phyloP scores from a whole-genome alignment of 2,888 invertebrate genomes.

The Agrotis ipsilon region DNA sequence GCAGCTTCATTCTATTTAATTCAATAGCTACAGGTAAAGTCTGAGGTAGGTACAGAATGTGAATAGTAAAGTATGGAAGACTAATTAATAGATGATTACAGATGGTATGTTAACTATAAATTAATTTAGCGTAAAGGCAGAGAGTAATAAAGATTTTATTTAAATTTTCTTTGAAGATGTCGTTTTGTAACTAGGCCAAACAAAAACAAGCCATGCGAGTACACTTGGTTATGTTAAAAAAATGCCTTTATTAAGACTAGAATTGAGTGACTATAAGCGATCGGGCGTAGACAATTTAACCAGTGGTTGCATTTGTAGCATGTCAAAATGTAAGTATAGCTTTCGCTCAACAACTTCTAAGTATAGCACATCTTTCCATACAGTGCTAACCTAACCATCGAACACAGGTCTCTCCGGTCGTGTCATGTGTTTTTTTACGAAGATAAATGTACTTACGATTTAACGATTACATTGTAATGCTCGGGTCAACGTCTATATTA shows the following conservation, averaged over 20 bases:
- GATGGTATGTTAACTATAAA: too few species aligned
- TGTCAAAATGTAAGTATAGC: neutral
- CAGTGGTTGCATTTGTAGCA: neutral
- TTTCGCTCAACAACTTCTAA: neutral
- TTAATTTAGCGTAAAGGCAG: too few species aligned
- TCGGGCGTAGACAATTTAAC: neutral
- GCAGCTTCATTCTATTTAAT: too few species aligned
- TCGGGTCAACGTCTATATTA: slow-evolving; percentile 59
- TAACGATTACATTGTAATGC: slow-evolving; percentile 57
- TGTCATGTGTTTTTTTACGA: slow-evolving; percentile 52
- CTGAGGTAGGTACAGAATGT: too few species aligned
- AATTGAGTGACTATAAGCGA: neutral
- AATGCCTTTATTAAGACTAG: neutral
- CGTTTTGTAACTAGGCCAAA: too few species aligned
- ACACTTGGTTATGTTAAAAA: too few species aligned
- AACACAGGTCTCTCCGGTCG: slow-evolving; percentile 32
- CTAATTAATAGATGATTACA: too few species aligned
- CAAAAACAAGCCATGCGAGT: too few species aligned
- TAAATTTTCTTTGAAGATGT: too few species aligned
- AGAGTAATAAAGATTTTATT: too few species aligned
- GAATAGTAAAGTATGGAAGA: too few species aligned
- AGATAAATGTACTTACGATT: slow-evolving; percentile 57
- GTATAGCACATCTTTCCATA: slow-evolving; percentile 21
- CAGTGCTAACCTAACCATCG: neutral
- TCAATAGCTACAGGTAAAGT: too few species aligned